phyloP scores from a whole-genome alignment of 2,888 invertebrate genomes.

The Lepas anatifera region DNA sequence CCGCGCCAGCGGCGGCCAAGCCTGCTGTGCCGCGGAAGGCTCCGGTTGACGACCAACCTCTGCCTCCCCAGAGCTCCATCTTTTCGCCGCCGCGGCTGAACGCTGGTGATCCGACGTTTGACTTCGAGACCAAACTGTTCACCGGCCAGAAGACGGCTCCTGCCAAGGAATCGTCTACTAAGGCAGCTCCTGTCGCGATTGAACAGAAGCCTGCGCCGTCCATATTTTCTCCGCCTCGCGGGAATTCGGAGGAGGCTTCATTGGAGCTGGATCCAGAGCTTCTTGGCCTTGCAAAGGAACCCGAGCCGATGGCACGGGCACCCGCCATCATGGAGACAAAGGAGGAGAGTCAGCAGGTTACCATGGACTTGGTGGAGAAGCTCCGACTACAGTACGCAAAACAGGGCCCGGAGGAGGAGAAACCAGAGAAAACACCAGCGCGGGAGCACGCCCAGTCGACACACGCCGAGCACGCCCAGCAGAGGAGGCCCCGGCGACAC shows the following conservation, averaged over 20 bases:
- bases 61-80: not conserved
- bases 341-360: conserved; percentile 70
- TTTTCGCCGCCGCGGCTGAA: not conserved
- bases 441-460: too few relatives aligned
- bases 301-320: not conserved
- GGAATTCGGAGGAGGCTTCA: not conserved
- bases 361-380: conserved; percentile 70
- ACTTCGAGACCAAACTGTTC: not conserved
- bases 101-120: not conserved
- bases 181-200: not conserved
- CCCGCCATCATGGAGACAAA: conserved; percentile 45
- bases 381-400: conserved; percentile 57
- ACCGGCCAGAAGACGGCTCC: not conserved
- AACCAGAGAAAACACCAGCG: too few relatives aligned
- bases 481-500: not conserved
- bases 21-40: not conserved
- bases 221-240: not conserved
- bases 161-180: too few relatives aligned
- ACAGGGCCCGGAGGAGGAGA: conserved; percentile 33
- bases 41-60: not conserved
- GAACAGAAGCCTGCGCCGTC: not conserved
- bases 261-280: not conserved
- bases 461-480: not conserved
- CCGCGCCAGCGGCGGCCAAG: not conserved
- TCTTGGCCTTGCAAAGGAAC: not conserved